A percentile compares a stretch with the other conserved stretches of the same genome.
phyloP scores from a whole-genome alignment of 1,140 invertebrate species.

The Centruroides sculpturatus region DNA sequence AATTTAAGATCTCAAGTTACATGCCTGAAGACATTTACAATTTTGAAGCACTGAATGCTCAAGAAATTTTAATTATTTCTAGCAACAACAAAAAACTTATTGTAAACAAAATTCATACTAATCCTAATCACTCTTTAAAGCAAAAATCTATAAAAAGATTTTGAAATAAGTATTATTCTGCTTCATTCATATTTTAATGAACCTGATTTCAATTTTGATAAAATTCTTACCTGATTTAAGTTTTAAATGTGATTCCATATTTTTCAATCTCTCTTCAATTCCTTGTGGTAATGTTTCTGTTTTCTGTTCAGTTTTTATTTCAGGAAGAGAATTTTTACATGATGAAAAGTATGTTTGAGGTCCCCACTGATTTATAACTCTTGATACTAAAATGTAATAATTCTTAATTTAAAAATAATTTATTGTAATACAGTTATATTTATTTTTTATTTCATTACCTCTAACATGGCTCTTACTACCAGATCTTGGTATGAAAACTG shows the following conservation, averaged over 20 bases:
- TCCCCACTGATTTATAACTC: constrained; percentile 41
- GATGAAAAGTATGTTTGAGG: constrained; percentile 36
- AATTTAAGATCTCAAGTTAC: no score
- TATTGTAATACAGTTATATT: no score
- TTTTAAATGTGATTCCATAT: constrained; percentile 39
- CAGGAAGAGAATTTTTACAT: constrained; percentile 14
- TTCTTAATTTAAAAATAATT: neutral
- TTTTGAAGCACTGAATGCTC: no score
- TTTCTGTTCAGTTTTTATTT: constrained; percentile 23
- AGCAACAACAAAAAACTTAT: no score
- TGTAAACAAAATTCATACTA: no score
- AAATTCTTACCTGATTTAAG: constrained; percentile 22
- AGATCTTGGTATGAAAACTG: constrained; percentile 42
- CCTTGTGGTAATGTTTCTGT: constrained; percentile 11
- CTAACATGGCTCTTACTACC: constrained; percentile 51
- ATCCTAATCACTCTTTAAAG: no score
- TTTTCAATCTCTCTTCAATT: constrained; percentile 41
- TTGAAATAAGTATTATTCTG: no score
- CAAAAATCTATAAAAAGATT: no score
- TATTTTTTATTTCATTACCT: constrained; percentile 32
- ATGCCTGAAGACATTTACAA: no score
- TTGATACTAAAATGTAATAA: constrained; percentile 32
- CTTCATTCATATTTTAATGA: no score
- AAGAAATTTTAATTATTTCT: no score
- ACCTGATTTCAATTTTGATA: no score